Evolutionary conservation across 2,113 vertebrate genomes (phyloP).

Genomic region (Cheirogaleus medius): DNA sequence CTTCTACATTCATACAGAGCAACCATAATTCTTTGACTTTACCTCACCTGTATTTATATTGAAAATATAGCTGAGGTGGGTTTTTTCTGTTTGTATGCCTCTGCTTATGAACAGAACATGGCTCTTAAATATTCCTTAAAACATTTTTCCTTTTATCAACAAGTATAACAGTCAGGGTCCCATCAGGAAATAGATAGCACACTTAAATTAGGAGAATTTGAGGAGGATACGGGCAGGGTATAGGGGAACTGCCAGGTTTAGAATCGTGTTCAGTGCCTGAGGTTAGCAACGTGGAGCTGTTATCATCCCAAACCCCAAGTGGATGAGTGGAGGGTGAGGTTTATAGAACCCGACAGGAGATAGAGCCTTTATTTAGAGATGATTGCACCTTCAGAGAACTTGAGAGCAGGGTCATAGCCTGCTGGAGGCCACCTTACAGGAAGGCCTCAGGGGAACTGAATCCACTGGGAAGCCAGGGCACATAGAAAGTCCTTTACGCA

Average conservation of each 20-base stretch:
- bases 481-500: background rate
- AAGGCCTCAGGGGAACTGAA: background rate
- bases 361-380: background rate
- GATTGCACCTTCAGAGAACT: background rate
- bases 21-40: background rate
- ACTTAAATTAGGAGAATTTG: background rate
- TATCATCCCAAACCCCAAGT: background rate
- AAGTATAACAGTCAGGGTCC: background rate
- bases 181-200: background rate
- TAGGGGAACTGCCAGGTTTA: background rate
- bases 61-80: background rate
- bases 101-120: background rate
- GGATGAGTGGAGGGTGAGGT: background rate
- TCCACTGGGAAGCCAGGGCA: background rate
- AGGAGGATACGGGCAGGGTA: background rate
- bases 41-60: background rate
- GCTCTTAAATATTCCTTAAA: background rate
- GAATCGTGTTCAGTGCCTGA: background rate
- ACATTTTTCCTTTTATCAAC: background rate
- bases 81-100: background rate
- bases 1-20: background rate
- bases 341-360: background rate
- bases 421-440: background rate
- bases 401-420: background rate
- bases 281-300: background rate